Percentiles rank a stretch among this genome's conserved stretches.
These are phyloP conservation scores for Myzus persicae DNA, from an alignment of 1,140 invertebrate genomes.

Conservation along the genomic window DNA sequence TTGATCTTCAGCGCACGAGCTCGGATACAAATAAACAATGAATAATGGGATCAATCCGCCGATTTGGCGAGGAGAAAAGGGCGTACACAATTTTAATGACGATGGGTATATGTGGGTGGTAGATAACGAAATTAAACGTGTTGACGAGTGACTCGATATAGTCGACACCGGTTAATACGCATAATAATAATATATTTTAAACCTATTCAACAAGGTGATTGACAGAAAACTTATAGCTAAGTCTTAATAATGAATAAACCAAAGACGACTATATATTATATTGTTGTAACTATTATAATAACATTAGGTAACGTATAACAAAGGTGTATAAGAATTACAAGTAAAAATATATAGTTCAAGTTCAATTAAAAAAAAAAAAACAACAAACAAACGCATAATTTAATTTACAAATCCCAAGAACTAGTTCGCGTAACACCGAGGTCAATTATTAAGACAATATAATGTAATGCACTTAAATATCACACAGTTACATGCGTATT, in stretches of 20 bases:
- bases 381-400: neutral
- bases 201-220: conserved; percentile 13
- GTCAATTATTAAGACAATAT: neutral
- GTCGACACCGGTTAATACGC: too few relatives aligned
- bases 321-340: neutral
- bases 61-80: too few relatives aligned
- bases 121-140: conserved; percentile 3
- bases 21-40: neutral
- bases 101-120: neutral
- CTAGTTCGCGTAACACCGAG: neutral
- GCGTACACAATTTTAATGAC: too few relatives aligned
- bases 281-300: neutral
- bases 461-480: neutral
- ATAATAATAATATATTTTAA: neutral
- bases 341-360: conserved; percentile 2
- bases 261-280: neutral
- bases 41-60: neutral
- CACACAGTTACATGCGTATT: neutral
- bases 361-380: conserved; percentile 19
- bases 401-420: neutral
- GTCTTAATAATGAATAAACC: neutral
- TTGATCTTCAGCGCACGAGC: neutral
- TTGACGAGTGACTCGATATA: neutral
- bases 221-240: neutral
- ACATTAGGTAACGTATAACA: neutral